These are phyloP conservation scores for Seriola aureovittata DNA, from an alignment of 2,113 vertebrate genomes.

Conservation along the genomic window DNA sequence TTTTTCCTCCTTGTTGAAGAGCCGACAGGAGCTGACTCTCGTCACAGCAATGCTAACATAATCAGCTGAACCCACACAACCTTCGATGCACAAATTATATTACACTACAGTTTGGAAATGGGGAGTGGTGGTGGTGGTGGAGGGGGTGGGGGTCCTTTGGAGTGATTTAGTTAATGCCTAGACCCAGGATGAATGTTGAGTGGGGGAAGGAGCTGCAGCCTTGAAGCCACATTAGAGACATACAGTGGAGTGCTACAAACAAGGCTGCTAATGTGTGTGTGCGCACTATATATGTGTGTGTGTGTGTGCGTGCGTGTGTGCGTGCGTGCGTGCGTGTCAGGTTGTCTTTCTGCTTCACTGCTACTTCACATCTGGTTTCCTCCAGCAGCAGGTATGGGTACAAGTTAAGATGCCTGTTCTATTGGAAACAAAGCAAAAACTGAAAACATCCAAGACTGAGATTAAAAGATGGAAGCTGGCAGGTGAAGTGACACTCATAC, in stretches of 20 bases:
- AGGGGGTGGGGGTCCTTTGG: conserved; percentile 69
- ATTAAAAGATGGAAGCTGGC: conserved; percentile 51
- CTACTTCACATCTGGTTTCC: conserved; percentile 46
- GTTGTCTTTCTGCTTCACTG: conserved; percentile 30
- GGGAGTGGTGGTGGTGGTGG: conserved; percentile 21
- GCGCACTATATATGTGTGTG: not conserved
- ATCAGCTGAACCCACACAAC: conserved; percentile 80
- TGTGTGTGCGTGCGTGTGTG: not conserved
- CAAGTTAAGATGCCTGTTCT: not conserved
- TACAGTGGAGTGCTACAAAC: conserved; percentile 6
- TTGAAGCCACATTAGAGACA: conserved; percentile 46
- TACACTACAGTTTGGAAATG: conserved; percentile 69
- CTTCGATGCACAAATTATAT: conserved; percentile 83
- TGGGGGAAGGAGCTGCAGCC: conserved; percentile 50
- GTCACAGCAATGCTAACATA: conserved; percentile 73
- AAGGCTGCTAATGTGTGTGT: not conserved
- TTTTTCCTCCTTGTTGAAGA: conserved; percentile 69
- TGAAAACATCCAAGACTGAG: conserved; percentile 19
- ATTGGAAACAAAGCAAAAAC: conserved; percentile 3
- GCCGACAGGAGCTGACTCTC: conserved; percentile 66
- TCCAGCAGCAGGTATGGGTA: not conserved
- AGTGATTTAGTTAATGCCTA: conserved; percentile 77
- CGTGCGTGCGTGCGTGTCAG: not conserved
- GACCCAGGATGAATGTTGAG: conserved; percentile 30
- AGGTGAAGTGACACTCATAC: conserved; percentile 31